A percentile compares a stretch with the other conserved stretches of the same genome.
phyloP scores from a whole-genome alignment of 2,113 vertebrate species.

The Sisor rabdophorus region DNA sequence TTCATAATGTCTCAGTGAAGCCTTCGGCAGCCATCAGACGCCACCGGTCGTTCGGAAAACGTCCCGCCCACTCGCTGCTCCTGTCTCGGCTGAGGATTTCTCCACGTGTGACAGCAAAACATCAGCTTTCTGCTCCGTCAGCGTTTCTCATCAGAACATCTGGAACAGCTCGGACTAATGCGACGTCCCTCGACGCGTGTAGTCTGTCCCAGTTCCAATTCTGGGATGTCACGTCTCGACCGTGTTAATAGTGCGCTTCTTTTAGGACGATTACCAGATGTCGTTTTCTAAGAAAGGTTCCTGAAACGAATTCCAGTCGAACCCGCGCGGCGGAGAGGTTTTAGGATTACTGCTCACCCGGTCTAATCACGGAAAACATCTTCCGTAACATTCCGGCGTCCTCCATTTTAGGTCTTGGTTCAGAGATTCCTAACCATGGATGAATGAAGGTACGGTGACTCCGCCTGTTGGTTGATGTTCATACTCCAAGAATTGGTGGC shows the following conservation, averaged over 20 bases:
- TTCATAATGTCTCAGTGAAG: background rate
- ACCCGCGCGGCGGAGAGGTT: background rate
- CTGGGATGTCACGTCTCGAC: background rate
- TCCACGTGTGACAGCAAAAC: constrained; percentile 69
- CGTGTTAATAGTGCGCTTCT: background rate
- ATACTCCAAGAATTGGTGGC: background rate
- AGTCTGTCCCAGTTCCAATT: background rate
- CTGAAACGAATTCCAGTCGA: background rate
- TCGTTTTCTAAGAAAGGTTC: background rate
- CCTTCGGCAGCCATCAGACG: background rate
- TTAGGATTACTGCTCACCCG: background rate
- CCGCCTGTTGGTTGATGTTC: background rate
- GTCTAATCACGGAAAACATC: background rate
- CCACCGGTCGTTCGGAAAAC: background rate
- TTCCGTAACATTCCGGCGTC: no score
- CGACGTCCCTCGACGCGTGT: background rate
- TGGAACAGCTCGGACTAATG: background rate
- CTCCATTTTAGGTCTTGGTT: background rate
- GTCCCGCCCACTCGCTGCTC: background rate
- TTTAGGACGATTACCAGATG: background rate
- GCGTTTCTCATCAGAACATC: background rate
- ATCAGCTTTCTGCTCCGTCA: constrained; percentile 33
- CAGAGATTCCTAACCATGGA: background rate
- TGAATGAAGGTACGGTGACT: background rate
- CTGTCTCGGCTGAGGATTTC: constrained; percentile 11